A percentile compares a stretch with the other conserved stretches of the same genome.
phyloP scores from a whole-genome alignment of 2,888 invertebrate genomes.

The Eurois occulta region DNA sequence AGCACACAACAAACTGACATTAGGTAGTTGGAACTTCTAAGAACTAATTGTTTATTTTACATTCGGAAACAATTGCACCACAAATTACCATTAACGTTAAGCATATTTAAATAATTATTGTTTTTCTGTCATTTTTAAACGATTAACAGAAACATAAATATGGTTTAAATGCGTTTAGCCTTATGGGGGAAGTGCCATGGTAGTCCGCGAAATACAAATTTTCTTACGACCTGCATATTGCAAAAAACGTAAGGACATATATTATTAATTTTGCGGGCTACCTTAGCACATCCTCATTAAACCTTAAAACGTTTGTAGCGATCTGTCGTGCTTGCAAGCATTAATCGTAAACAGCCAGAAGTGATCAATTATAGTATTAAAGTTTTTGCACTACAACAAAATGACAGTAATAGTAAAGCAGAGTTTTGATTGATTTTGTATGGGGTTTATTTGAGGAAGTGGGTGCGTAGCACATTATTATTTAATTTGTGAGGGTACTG shows the following conservation, averaged over 20 bases:
- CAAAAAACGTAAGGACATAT: too few species aligned
- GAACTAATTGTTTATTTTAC: constrained; percentile 20
- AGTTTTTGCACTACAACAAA: constrained; percentile 7
- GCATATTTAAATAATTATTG: not conserved
- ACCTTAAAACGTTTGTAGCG: not conserved
- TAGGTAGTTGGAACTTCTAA: constrained; percentile 4
- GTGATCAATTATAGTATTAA: constrained; percentile 43
- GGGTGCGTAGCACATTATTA: not conserved
- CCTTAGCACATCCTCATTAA: too few species aligned
- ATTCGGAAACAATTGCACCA: not conserved
- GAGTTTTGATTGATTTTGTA: not conserved
- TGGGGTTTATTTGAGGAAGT: not conserved
- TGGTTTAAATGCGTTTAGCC: not conserved
- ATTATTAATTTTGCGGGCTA: too few species aligned
- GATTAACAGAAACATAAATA: not conserved
- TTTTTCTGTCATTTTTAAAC: not conserved
- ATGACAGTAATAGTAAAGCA: constrained; percentile 16
- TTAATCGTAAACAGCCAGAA: not conserved
- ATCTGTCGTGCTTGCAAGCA: not conserved
- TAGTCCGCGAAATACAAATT: too few species aligned
- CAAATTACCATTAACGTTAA: not conserved
- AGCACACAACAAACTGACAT: not conserved
- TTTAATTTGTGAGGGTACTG: not conserved
- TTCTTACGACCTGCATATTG: too few species aligned
- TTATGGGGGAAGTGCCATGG: too few species aligned